phyloP scores from a whole-genome alignment of 2,888 invertebrate genomes.

The Taenaris catops region DNA sequence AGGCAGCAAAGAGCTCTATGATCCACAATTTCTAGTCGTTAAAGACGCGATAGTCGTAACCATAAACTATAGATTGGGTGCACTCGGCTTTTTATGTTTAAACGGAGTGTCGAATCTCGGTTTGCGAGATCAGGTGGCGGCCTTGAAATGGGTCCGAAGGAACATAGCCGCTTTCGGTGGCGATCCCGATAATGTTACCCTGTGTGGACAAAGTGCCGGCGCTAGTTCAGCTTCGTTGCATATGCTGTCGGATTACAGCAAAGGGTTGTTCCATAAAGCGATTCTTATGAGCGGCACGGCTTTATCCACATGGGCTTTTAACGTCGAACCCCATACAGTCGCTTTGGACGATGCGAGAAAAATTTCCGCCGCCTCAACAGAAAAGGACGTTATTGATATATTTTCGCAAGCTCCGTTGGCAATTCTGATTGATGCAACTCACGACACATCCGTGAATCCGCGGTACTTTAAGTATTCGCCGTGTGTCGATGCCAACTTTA shows the following conservation, averaged over 20 bases:
- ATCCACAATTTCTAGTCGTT: conserved; percentile 58
- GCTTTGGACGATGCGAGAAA: conserved; percentile 50
- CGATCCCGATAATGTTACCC: conserved; percentile 63
- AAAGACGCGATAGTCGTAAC: conserved; percentile 53
- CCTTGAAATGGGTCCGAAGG: conserved; percentile 56
- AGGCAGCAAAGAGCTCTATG: conserved; percentile 60
- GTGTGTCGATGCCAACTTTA: conserved; percentile 47
- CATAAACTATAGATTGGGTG: conserved; percentile 60
- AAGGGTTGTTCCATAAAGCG: conserved; percentile 59
- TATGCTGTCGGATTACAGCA: conserved; percentile 47
- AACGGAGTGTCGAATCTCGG: conserved; percentile 60
- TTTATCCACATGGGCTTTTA: conserved; percentile 60
- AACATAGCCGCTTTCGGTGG: conserved; percentile 65
- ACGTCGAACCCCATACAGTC: conserved; percentile 40
- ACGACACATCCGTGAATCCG: conserved; percentile 47
- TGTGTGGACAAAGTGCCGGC: conserved; percentile 67
- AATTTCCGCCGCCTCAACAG: conserved; percentile 34
- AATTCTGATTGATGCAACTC: conserved; percentile 40
- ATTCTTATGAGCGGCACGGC: conserved; percentile 59
- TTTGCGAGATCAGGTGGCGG: conserved; percentile 61
- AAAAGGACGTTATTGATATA: conserved; percentile 17
- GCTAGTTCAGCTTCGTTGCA: conserved; percentile 58
- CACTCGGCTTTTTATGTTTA: conserved; percentile 58
- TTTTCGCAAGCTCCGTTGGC: conserved; percentile 14
- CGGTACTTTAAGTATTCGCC: conserved; percentile 62